Evolutionary conservation across 2,797 vertebrate genomes (phyloP), one percentile per base, ranked within the genome.

Genomic region (Bucorvus abyssinicus): DNA sequence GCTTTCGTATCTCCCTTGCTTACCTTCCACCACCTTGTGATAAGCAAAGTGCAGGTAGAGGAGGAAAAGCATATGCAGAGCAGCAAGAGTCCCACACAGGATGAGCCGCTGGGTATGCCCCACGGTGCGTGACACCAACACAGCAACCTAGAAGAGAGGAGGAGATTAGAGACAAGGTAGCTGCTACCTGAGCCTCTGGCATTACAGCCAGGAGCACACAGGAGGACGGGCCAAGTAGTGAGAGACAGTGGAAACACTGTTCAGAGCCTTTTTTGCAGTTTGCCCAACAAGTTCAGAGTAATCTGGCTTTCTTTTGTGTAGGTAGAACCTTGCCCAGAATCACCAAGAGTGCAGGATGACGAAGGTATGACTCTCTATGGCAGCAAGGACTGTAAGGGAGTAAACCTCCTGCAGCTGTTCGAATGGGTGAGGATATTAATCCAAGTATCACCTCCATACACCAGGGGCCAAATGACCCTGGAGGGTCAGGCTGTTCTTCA

Each of bases 11-110:
- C 44, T 93, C 45, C 34, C 15, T 77, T 84, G 67, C 97, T 98
- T 96, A 99, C 99, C 99, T 98, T 99, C 99, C 19, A 99, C 97
- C n/a, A 99, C 99, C 94, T 98, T 98, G 98, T 99, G 99, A 97
- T 99, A 99, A 93, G 99, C 98, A 86, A 99, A 99, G 97, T 99
- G 99, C 94, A 99, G 98, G 96, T 99, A 99, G 50, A 99, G 98
- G 93, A 99, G 98, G 97, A 99, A 99, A 59, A 99, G 98, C 99
- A 99, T 99, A 96, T 99, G 99, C 65, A 99, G 98, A 34, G 98
- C 97, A 7, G 99, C 96, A 73, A 99, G 96, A 1, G 98, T 98
- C 68, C 99, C 99, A 49, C 99, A 99, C 40, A 99, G 97, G 83
- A 99, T 98, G 70, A 99, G 98, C 12, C 99, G 98, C 61, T 99